A percentile compares a stretch with the other conserved stretches of the same genome.
Evolutionary conservation across 2,888 invertebrate species (phyloP).

Genomic region (Sphaerophoria taeniata): DNA sequence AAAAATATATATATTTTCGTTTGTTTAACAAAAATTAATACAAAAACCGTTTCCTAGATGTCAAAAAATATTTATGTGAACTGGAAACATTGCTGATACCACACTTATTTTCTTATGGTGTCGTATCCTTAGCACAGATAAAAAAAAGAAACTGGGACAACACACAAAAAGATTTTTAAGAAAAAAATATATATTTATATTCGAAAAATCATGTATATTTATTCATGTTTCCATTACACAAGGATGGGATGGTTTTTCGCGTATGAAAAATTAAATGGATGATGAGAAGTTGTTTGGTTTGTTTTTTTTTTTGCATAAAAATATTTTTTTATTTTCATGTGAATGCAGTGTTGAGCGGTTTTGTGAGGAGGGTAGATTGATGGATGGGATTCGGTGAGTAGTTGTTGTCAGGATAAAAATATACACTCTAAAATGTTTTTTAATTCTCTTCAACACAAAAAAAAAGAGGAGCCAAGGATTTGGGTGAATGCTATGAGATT

Average conservation of each 20-base stretch:
- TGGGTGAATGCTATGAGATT: conserved; percentile 44
- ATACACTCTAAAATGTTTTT: conserved; percentile 44
- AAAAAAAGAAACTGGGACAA: conserved; percentile 52
- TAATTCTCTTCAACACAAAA: conserved; percentile 3
- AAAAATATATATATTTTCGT: conserved; percentile 58
- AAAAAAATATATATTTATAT: conserved; percentile 38
- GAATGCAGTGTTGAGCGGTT: conserved; percentile 55
- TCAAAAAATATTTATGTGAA: conserved; percentile 44
- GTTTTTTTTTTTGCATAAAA: conserved; percentile 19
- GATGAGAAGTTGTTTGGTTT: conserved; percentile 63
- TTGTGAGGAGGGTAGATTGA: conserved; percentile 32
- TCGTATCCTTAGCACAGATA: conserved; percentile 3
- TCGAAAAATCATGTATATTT: conserved; percentile 15
- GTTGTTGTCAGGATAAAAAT: conserved; percentile 27
- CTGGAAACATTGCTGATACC: conserved; percentile 59
- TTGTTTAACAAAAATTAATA: conserved; percentile 17
- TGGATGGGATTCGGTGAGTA: conserved; percentile 27
- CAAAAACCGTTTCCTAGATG: conserved; percentile 27
- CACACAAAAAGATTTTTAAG: conserved; percentile 56
- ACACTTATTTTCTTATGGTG: conserved; percentile 38
- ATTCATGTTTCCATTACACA: conserved; percentile 62
- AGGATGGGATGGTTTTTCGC: conserved; percentile 74
- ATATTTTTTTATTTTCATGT: conserved; percentile 33
- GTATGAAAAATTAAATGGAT: conserved; percentile 73
- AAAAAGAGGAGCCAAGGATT: conserved; percentile 18